These are phyloP conservation scores for Amniataba percoides DNA, from an alignment of 2,797 vertebrate genomes.

Conservation along the genomic window DNA sequence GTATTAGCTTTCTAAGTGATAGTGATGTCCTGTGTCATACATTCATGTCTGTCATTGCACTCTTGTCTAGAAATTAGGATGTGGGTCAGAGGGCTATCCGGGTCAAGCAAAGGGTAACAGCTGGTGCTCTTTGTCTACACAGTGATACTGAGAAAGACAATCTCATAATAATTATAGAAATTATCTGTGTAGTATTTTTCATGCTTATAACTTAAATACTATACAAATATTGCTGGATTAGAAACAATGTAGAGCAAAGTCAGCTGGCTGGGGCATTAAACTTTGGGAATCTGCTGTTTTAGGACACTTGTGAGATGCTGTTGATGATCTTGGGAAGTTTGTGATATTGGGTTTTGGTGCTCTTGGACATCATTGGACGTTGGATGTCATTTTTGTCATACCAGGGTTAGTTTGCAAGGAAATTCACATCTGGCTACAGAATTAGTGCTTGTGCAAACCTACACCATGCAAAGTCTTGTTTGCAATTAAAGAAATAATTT, in stretches of 20 bases:
- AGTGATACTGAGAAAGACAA: background rate
- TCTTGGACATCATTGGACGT: too few relatives aligned
- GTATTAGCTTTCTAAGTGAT: constrained; percentile 6
- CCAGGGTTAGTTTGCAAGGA: background rate
- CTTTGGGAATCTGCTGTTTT: background rate
- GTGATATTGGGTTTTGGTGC: background rate
- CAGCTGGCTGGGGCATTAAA: too few relatives aligned
- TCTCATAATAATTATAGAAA: background rate
- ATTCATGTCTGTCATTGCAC: background rate
- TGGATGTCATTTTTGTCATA: background rate
- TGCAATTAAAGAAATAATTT: background rate
- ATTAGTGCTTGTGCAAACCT: background rate
- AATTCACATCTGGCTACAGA: background rate
- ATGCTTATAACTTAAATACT: background rate
- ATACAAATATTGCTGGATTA: background rate
- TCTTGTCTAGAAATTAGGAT: constrained; percentile 43
- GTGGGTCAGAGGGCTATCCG: constrained; percentile 44
- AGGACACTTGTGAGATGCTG: too few relatives aligned
- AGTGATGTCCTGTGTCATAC: constrained; percentile 18
- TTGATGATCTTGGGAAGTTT: background rate
- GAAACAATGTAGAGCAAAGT: too few relatives aligned
- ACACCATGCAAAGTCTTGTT: background rate
- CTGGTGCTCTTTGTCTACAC: constrained; percentile 44
- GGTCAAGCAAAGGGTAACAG: constrained; percentile 61
- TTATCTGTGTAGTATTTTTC: background rate